These are phyloP conservation scores for Brachycybe producta DNA, from an alignment of 2,888 invertebrate genomes.

Conservation along the genomic window DNA sequence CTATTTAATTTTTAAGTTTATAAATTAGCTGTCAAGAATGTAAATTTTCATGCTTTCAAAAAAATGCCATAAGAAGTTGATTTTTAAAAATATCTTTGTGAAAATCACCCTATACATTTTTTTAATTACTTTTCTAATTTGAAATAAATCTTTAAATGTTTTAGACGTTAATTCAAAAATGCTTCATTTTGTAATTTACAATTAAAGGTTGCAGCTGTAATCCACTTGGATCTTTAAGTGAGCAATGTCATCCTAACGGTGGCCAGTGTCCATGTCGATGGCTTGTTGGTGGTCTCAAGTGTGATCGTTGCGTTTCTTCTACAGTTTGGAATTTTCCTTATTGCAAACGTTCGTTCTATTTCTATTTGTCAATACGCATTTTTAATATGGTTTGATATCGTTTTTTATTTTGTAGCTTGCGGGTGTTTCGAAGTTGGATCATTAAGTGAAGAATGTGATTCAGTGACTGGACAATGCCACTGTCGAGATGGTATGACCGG, in stretches of 20 bases:
- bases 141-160: too few relatives aligned
- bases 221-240: neutral
- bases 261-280: neutral
- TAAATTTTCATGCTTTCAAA: too few relatives aligned
- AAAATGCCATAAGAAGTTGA: too few relatives aligned
- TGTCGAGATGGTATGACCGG: neutral
- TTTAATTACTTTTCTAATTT: too few relatives aligned
- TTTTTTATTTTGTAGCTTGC: neutral
- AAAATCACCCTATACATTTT: too few relatives aligned
- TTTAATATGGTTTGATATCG: neutral
- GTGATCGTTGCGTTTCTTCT: neutral
- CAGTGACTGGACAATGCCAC: neutral
- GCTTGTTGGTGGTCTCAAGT: neutral
- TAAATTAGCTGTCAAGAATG: too few relatives aligned
- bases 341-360: neutral
- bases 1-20: too few relatives aligned
- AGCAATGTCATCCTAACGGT: neutral
- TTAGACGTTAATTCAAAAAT: too few relatives aligned
- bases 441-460: neutral
- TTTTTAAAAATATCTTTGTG: too few relatives aligned
- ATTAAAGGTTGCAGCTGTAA: conserved; percentile 1
- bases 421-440: neutral
- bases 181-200: too few relatives aligned
- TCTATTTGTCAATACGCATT: neutral
- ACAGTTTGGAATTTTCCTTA: conserved; percentile 3